Evolutionary conservation across 2,113 vertebrate genomes (phyloP), one percentile per base, ranked within the genome.

Genomic region (Himantopus leucocephalus): DNA sequence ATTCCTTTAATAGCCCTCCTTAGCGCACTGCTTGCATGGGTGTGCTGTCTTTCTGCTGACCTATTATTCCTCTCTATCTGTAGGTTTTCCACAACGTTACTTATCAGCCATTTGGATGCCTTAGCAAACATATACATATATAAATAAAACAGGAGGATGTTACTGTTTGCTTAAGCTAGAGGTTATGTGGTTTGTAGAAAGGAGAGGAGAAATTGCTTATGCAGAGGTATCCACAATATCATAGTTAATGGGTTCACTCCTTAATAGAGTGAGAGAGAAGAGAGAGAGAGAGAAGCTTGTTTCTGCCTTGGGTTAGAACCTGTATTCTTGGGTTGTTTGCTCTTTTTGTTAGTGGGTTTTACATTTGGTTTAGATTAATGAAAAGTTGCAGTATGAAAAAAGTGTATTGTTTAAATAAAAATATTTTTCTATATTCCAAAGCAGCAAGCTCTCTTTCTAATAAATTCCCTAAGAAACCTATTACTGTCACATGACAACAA

Each of bases 401-500:
- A 74, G 12, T 8, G 9, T 68, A 7, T 75, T 92, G 26, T 77
- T 82, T 47, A 53, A 91, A 47, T 75, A 63, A 2, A 66, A 85
- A 68, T 73, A 34, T 85, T 83, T 88, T 95, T 84, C 37, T 77
- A 0, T 87, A 27, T 75, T 86, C 18, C 64, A 86, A 63, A 83
- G 45, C 32, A 89, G 47, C 50, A 74, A 84, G n/a, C 50, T 80
- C 32, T n/a, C 41, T 56, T 77, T 95, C 47, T 87, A 81, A 81
- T 71, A 84, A 78, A 92, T 78, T 92, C 86, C 73, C 76, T 71
- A 27, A 81, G 93, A 94, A 95, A 72, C 52, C 78, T 87, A 26
- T 84, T 94, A 78, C 30, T 75, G 73, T 91, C 68, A 87, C 83
- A 96, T 74, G 50, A 77, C 76, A 92, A 88, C 73, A 94, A 63